Conservation (phyloP, 2,113 vertebrate genomes). For the Peucedramus taeniatus region DNA sequence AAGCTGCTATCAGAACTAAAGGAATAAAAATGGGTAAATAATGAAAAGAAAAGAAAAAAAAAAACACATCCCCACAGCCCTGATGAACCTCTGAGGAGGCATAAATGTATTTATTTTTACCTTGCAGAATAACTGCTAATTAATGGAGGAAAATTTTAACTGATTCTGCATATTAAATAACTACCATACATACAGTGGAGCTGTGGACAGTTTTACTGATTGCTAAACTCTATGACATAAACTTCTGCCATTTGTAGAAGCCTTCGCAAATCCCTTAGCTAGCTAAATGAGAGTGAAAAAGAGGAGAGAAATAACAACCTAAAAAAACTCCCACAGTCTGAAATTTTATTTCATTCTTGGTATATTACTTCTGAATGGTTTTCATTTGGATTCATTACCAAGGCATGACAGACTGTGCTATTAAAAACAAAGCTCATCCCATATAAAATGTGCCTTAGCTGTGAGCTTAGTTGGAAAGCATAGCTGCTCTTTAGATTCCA, state of each 20-base stretch:
- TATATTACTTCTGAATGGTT: not conserved
- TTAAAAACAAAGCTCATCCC: not conserved
- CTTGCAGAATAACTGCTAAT: not conserved
- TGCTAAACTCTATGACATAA: not conserved
- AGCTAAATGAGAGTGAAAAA: not conserved
- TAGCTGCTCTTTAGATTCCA: not conserved
- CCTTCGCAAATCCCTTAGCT: not conserved
- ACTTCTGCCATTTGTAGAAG: not conserved
- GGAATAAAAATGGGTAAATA: conserved; percentile 14
- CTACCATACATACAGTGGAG: not conserved
- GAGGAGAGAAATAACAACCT: not conserved
- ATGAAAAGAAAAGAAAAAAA: not conserved
- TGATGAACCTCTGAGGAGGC: not conserved
- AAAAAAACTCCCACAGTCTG: fast-evolving
- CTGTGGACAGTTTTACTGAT: not conserved
- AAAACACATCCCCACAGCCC: not conserved
- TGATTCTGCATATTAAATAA: not conserved
- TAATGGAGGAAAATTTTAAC: not conserved
- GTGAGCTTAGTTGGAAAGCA: not conserved
- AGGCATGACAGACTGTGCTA: not conserved
- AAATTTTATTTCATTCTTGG: not conserved
- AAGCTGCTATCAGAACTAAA: conserved; percentile 16
- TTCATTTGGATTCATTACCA: not conserved
- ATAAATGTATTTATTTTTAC: not conserved
- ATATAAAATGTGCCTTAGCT: not conserved